Conservation (phyloP, 2,888 invertebrate species). For the Macrosoma leucophasiata region DNA sequence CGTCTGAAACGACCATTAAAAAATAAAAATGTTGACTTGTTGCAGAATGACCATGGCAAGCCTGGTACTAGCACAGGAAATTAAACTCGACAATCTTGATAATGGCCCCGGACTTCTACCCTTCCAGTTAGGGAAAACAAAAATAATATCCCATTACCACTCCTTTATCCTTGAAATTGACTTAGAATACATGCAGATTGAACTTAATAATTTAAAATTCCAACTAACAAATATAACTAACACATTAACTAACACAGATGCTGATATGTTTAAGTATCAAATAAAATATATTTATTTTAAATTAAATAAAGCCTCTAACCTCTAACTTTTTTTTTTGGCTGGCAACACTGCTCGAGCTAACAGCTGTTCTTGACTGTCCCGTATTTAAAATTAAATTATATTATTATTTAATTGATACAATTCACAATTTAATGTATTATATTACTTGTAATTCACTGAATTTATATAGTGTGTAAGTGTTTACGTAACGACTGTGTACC, state of each 20-base stretch:
- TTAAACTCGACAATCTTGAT: constrained; percentile 19
- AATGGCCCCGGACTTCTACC: constrained; percentile 21
- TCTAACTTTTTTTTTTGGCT: too few species aligned
- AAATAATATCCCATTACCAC: constrained; percentile 24
- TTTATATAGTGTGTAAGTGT: too few species aligned
- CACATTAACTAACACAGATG: background rate
- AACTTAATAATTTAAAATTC: constrained; percentile 3
- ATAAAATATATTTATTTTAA: background rate
- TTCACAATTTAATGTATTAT: too few species aligned
- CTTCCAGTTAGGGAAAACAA: constrained; percentile 21
- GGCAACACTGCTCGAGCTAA: too few species aligned
- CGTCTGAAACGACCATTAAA: constrained; percentile 4
- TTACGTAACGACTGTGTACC: too few species aligned
- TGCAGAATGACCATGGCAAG: constrained; percentile 8
- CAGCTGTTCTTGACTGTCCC: too few species aligned
- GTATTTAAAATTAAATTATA: too few species aligned
- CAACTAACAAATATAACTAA: constrained; percentile 2
- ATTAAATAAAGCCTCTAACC: background rate
- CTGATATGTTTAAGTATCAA: background rate
- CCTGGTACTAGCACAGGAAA: constrained; percentile 12
- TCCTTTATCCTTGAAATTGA: constrained; percentile 15
- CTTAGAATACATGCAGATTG: constrained; percentile 3
- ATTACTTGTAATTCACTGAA: too few species aligned
- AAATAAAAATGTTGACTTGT: constrained; percentile 9
- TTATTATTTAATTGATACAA: too few species aligned